phyloP scores from a whole-genome alignment of 2,888 invertebrate species.

The Osedax fenrisi region DNA sequence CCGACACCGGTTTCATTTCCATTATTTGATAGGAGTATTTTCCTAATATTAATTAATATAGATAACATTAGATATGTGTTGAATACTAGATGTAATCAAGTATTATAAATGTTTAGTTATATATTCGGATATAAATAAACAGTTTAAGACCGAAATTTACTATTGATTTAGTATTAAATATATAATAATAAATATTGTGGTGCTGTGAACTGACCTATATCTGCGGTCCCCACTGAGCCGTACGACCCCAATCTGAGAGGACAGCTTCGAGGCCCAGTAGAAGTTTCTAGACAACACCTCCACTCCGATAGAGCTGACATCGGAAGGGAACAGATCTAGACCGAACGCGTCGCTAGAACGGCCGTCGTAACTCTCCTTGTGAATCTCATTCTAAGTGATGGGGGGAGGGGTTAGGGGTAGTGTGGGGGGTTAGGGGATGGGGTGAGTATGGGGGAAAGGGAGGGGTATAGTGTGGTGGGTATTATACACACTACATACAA shows the following conservation, averaged over 20 bases:
- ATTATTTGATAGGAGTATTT: slow-evolving; percentile 76
- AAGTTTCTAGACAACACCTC: slow-evolving; percentile 93
- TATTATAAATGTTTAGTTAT: too few species aligned
- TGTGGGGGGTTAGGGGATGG: too few species aligned
- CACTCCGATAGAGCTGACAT: slow-evolving; percentile 78
- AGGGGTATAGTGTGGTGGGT: too few species aligned
- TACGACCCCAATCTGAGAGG: background rate
- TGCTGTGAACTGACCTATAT: background rate
- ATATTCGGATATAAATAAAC: too few species aligned
- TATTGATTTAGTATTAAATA: too few species aligned
- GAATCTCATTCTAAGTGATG: slow-evolving; percentile 14
- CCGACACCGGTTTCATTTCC: slow-evolving; percentile 74
- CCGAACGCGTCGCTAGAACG: slow-evolving; percentile 72
- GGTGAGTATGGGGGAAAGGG: too few species aligned
- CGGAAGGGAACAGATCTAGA: slow-evolving; percentile 64
- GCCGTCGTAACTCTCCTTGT: slow-evolving; percentile 51
- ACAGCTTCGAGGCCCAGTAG: slow-evolving; percentile 67
- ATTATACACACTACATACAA: too few species aligned
- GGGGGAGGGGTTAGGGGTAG: too few species aligned
- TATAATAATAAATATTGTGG: too few species aligned
- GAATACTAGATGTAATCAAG: too few species aligned
- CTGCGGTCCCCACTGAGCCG: background rate
- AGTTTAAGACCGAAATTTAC: too few species aligned
- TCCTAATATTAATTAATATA: slow-evolving; percentile 61
- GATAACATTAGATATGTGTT: background rate